A percentile compares a stretch with the other conserved stretches of the same genome.
These are phyloP conservation scores for Diaphora mendica DNA, from an alignment of 2,888 invertebrate species.

Conservation along the genomic window DNA sequence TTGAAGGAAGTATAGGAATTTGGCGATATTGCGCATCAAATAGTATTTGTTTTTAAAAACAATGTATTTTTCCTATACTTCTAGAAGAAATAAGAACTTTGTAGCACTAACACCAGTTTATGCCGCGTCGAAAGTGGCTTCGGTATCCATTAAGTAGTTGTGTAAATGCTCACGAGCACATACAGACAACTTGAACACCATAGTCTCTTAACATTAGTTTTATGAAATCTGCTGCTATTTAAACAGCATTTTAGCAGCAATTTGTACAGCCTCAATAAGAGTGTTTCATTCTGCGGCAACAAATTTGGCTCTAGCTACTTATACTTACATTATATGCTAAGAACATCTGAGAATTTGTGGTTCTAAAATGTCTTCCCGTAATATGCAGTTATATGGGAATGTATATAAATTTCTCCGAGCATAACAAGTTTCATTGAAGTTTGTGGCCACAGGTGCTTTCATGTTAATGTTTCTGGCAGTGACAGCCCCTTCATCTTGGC, in stretches of 20 bases:
- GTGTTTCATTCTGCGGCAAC: conserved; percentile 46
- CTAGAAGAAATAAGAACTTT: background rate
- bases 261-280: conserved; percentile 51
- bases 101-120: background rate
- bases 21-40: no score
- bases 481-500: conserved; percentile 37
- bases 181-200: conserved; percentile 47
- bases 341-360: conserved; percentile 38
- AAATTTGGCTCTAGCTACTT: conserved; percentile 28
- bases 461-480: conserved; percentile 42
- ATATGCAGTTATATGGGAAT: conserved; percentile 39
- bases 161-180: conserved; percentile 53
- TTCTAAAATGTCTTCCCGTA: conserved; percentile 32
- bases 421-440: conserved; percentile 50
- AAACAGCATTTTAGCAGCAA: conserved; percentile 62
- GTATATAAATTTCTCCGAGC: conserved; percentile 38
- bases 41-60: no score
- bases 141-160: background rate
- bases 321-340: conserved; percentile 32
- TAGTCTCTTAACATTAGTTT: conserved; percentile 63
- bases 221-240: conserved; percentile 59
- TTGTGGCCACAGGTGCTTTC: conserved; percentile 56
- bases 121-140: background rate
- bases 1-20: no score
- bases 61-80: background rate